Evolutionary conservation across 2,888 invertebrate genomes (phyloP).

Genomic region (Lordiphosa andalusiaca): DNA sequence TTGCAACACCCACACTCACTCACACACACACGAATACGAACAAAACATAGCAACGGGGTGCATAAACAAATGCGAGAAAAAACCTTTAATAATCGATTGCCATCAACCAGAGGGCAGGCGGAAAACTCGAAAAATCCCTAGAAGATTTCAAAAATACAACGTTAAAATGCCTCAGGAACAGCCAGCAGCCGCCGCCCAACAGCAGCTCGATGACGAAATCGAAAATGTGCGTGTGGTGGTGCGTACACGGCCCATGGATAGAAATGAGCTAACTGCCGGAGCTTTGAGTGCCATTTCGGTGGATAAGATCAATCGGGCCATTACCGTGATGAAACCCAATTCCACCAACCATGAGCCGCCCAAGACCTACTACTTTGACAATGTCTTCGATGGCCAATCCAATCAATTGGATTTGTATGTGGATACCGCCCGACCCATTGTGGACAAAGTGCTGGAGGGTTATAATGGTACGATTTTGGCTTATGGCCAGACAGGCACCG

Average conservation of each 20-base stretch:
- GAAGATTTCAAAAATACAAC: slow-evolving; percentile 2
- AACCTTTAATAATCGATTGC: slow-evolving; percentile 28
- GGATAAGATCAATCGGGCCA: slow-evolving; percentile 87
- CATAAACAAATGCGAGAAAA: slow-evolving; percentile 62
- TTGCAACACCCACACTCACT: no score
- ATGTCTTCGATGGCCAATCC: slow-evolving; percentile 92
- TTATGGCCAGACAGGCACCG: slow-evolving; percentile 96
- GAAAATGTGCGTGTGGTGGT: slow-evolving; percentile 99
- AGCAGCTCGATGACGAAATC: slow-evolving; percentile 85
- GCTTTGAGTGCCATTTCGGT: slow-evolving; percentile 88
- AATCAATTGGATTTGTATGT: slow-evolving; percentile 95
- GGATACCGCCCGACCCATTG: slow-evolving; percentile 96
- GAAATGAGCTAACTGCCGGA: slow-evolving; percentile 88
- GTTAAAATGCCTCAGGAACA: slow-evolving; percentile 68
- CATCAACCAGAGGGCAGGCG: slow-evolving; percentile 14
- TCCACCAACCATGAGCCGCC: slow-evolving; percentile 88
- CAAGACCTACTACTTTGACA: slow-evolving; percentile 96
- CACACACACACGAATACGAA: slow-evolving; percentile 1
- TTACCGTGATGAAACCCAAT: slow-evolving; percentile 89
- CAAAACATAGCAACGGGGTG: slow-evolving; percentile 38
- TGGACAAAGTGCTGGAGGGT: slow-evolving; percentile 96
- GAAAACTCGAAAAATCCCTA: slow-evolving; percentile 1
- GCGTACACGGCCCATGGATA: slow-evolving; percentile 94
- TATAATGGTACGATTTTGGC: slow-evolving; percentile 97
- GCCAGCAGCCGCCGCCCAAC: slow-evolving; percentile 64